A percentile compares a stretch with the other conserved stretches of the same genome.
These are phyloP conservation scores for Stegostoma tigrinum DNA, from an alignment of 2,113 vertebrate species.

Conservation along the genomic window DNA sequence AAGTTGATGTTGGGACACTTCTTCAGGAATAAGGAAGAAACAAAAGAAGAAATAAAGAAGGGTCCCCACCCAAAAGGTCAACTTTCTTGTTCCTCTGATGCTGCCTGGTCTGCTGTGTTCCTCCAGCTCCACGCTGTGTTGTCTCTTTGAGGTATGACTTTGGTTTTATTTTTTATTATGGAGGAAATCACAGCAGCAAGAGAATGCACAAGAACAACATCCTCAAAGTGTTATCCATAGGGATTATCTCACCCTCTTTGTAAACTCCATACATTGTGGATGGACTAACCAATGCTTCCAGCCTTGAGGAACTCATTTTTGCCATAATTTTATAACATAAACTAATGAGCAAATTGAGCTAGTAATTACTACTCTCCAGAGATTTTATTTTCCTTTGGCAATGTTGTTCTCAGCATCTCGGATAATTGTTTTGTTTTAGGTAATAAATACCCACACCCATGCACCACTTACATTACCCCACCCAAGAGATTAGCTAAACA, in stretches of 20 bases:
- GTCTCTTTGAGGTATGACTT: background rate
- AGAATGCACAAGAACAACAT: background rate
- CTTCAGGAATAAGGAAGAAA: too few relatives aligned
- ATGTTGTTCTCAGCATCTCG: background rate
- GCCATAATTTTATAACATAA: background rate
- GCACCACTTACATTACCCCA: background rate
- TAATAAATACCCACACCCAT: background rate
- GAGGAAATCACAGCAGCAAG: background rate
- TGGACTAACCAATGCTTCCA: background rate
- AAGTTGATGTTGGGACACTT: too few relatives aligned
- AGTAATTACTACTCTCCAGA: background rate
- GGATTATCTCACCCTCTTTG: background rate
- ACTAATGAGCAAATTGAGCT: background rate
- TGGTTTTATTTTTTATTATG: background rate
- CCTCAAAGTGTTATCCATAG: background rate
- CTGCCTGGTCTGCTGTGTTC: too few relatives aligned
- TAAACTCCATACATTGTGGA: background rate
- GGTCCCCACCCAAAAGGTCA: too few relatives aligned
- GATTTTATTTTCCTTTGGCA: background rate
- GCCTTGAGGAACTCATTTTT: background rate
- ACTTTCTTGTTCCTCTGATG: too few relatives aligned
- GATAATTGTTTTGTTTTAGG: background rate
- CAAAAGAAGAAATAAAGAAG: too few relatives aligned
- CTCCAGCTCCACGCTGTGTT: too few relatives aligned
- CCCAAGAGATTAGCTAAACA: background rate